Evolutionary conservation across 1,140 invertebrate species (phyloP), one percentile per base, ranked within the genome.

Genomic region (Camponotus pennsylvanicus): DNA sequence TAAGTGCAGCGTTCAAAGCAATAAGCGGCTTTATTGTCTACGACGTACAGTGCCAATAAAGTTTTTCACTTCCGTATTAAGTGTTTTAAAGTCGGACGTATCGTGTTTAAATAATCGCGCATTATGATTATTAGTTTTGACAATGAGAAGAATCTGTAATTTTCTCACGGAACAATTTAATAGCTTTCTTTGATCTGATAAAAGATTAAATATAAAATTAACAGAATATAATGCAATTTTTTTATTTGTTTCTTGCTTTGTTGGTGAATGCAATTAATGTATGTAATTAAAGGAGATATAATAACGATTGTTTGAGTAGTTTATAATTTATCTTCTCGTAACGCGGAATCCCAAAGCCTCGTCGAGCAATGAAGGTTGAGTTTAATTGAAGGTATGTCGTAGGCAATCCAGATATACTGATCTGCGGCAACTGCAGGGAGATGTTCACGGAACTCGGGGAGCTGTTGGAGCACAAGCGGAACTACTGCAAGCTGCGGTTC

Each of bases 351-450:
- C 75, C 57, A 64, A 77, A 77, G 76, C 59, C 66, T 55, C 52
- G 37, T 71, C 37, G 79, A 34, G 79, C 67, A 34, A 71, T 59
- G 67, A 71, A 73, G 79, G 42, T 59, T 61, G 42, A 57, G 69
- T 83, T 83, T 83, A 83, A 83, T 83, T 61, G 79, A 70, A 83
- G 79, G 79, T 83, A 83, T 83, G 79, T 83, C 69, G 69, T 83
- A 98, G 97, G 97, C 95, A 98, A 97, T 95, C 97, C 97, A 89
- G 98, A 98, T 94, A 98, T 98, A 93, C 96, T 98, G 93, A 98
- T 98, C 92, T 98, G 98, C 94, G 98, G 98, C 86, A 98, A 98
- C 94, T 98, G 98, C 94, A 96, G 98, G 91, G 97, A 98, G 95
- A 97, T 97, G 95, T 98, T 98, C 94, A 96, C 97, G 70, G 97